Conservation (phyloP, 2,113 vertebrate species). For the Antigone vipio region DNA sequence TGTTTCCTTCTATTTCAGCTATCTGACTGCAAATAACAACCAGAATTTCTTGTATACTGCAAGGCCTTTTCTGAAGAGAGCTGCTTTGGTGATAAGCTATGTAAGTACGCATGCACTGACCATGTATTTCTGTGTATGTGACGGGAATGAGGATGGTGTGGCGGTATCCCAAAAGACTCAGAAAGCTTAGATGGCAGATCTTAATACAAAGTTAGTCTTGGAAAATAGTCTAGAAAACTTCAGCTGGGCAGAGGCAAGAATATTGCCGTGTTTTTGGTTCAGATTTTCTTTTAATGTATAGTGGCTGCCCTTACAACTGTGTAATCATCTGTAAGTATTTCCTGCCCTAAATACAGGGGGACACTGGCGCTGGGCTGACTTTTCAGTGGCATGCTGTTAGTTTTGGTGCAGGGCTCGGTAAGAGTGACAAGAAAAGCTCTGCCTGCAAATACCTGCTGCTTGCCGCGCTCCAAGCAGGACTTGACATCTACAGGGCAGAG, state of each 20-base stretch:
- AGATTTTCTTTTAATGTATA: neutral
- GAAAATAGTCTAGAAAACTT: neutral
- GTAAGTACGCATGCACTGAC: conserved; percentile 78
- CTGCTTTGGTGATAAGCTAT: conserved; percentile 81
- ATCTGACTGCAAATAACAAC: conserved; percentile 65
- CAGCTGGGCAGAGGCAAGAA: neutral
- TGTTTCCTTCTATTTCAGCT: conserved; percentile 66
- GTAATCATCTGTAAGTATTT: neutral
- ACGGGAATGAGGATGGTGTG: neutral
- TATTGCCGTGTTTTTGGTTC: neutral
- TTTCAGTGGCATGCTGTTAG: neutral
- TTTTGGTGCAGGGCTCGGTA: neutral
- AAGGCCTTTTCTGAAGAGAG: conserved; percentile 88
- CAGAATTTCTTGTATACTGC: conserved; percentile 72
- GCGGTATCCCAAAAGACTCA: neutral
- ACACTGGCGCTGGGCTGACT: neutral
- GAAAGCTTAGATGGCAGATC: neutral
- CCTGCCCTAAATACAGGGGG: neutral
- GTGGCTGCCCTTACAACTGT: neutral
- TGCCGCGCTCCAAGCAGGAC: neutral
- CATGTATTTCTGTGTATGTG: neutral
- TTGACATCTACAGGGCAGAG: neutral
- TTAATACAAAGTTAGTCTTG: neutral
- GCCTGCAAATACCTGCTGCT: neutral
- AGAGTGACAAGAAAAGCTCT: neutral